phyloP scores from a whole-genome alignment of 2,888 invertebrate genomes.

The Sicus ferrugineus region DNA sequence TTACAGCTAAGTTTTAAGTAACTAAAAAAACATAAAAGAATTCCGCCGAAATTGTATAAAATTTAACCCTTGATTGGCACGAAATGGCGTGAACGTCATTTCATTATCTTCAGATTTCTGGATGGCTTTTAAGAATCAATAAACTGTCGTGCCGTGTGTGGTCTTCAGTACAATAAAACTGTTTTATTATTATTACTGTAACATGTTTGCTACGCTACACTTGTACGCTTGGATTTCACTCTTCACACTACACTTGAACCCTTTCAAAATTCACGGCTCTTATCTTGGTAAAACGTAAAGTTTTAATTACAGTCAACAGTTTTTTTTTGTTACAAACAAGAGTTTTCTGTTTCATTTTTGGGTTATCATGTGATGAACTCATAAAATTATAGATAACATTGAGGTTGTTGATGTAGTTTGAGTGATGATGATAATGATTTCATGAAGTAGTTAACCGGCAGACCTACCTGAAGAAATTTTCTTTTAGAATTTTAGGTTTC shows the following conservation, averaged over 20 bases:
- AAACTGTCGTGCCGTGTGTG: constrained; percentile 14
- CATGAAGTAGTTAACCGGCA: too few species aligned
- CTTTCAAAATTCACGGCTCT: background rate
- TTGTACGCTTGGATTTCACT: background rate
- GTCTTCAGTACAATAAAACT: background rate
- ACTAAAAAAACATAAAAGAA: too few species aligned
- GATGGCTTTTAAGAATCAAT: constrained; percentile 6
- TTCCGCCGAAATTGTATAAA: too few species aligned
- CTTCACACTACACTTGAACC: background rate
- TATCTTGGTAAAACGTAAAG: background rate
- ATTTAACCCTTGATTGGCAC: too few species aligned
- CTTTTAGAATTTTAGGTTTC: too few species aligned
- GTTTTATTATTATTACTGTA: background rate
- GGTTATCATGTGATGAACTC: constrained; percentile 7
- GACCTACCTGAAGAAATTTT: too few species aligned
- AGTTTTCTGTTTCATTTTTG: background rate
- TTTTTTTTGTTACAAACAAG: background rate
- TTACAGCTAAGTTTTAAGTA: too few species aligned
- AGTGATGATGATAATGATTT: too few species aligned
- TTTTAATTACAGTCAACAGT: background rate
- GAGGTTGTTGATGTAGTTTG: too few species aligned
- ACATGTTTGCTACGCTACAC: background rate
- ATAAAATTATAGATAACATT: background rate
- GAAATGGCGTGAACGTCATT: too few species aligned
- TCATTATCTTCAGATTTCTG: too few species aligned